These are phyloP conservation scores for Drosophila nebulosa DNA, from an alignment of 1,140 invertebrate genomes.

Conservation along the genomic window DNA sequence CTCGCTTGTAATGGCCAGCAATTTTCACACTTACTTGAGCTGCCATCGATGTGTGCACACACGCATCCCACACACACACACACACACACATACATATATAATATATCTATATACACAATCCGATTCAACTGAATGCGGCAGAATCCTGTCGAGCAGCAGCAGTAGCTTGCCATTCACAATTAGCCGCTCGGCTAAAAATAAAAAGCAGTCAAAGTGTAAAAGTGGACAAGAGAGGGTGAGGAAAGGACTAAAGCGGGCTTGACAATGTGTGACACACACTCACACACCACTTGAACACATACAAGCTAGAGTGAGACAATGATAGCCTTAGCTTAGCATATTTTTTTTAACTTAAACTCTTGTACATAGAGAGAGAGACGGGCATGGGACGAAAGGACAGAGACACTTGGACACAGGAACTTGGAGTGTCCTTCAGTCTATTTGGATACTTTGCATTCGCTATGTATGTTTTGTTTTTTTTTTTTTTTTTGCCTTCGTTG, in stretches of 20 bases:
- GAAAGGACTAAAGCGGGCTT: slow-evolving; percentile 54
- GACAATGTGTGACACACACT: slow-evolving; percentile 64
- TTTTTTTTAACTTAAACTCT: slow-evolving; percentile 36
- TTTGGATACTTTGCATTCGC: slow-evolving; percentile 78
- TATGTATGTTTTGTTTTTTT: slow-evolving; percentile 37
- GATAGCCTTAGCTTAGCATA: slow-evolving; percentile 50
- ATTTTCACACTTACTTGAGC: slow-evolving; percentile 71
- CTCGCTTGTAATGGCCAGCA: slow-evolving; percentile 26
- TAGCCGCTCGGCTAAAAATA: slow-evolving; percentile 73
- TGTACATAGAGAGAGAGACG: not conserved
- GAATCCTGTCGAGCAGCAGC: slow-evolving; percentile 17
- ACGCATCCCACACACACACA: slow-evolving; percentile 6
- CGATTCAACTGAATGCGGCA: slow-evolving; percentile 1
- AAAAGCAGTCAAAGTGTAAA: slow-evolving; percentile 21
- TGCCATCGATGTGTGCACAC: slow-evolving; percentile 48
- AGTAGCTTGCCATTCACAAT: slow-evolving; percentile 65
- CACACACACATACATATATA: slow-evolving; percentile 25
- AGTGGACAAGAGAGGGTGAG: not conserved
- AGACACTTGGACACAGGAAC: slow-evolving; percentile 71
- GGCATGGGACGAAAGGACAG: slow-evolving; percentile 20
- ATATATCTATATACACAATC: not conserved
- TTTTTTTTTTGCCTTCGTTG: slow-evolving; percentile 21
- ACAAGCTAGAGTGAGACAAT: slow-evolving; percentile 14
- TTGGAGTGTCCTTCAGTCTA: slow-evolving; percentile 77
- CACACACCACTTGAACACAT: slow-evolving; percentile 13